Evolutionary conservation across 1,140 invertebrate species (phyloP).

Genomic region (Hyphantria cunea): DNA sequence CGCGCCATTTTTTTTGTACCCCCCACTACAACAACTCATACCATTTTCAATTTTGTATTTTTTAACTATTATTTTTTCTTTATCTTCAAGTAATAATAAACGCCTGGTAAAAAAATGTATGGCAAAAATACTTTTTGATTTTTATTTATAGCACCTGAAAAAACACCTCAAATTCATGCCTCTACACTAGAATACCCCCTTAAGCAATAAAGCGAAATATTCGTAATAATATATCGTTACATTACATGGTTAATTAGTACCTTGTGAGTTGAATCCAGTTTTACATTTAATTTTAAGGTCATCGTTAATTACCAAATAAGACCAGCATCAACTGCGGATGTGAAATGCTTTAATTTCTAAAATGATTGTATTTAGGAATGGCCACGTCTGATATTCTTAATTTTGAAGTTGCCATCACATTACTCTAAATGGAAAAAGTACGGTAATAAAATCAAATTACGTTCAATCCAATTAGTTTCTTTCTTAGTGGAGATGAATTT

Average conservation of each 20-base stretch:
- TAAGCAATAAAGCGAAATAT: slow-evolving; percentile 25
- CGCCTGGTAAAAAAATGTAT: too few relatives aligned
- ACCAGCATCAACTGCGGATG: slow-evolving; percentile 12
- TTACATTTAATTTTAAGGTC: slow-evolving; percentile 24
- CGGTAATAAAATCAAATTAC: slow-evolving; percentile 11
- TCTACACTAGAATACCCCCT: too few relatives aligned
- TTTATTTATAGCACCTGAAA: too few relatives aligned
- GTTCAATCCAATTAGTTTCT: slow-evolving; percentile 20
- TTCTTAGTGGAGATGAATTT: neutral
- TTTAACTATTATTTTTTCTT: too few relatives aligned
- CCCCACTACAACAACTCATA: too few relatives aligned
- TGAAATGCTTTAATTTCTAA: slow-evolving; percentile 23
- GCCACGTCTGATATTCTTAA: neutral
- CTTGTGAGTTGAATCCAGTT: slow-evolving; percentile 28
- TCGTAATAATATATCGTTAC: slow-evolving; percentile 24
- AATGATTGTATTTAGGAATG: slow-evolving; percentile 17
- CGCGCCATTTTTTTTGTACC: too few relatives aligned
- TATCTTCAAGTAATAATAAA: too few relatives aligned
- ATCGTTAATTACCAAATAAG: slow-evolving; percentile 10
- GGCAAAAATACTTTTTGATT: too few relatives aligned
- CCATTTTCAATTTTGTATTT: too few relatives aligned
- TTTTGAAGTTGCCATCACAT: slow-evolving; percentile 6
- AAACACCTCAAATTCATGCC: too few relatives aligned
- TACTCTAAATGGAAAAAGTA: slow-evolving; percentile 5
- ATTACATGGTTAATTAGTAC: slow-evolving; percentile 27